Evolutionary conservation across 2,797 vertebrate genomes (phyloP).

Genomic region (Onychomys leucogaster): DNA sequence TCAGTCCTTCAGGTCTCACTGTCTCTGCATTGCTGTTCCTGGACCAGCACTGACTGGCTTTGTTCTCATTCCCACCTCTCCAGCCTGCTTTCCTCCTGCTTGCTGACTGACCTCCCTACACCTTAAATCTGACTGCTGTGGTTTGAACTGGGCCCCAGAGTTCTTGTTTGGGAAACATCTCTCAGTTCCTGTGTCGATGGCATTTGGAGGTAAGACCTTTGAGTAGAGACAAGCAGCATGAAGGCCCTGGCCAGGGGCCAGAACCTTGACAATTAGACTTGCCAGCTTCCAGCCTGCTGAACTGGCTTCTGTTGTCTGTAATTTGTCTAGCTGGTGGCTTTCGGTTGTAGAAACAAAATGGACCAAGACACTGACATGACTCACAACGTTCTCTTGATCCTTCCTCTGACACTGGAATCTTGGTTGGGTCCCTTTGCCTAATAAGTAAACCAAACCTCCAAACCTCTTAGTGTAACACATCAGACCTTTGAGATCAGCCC

Average conservation of each 20-base stretch:
- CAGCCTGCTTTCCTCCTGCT: not conserved
- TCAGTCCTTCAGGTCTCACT: not conserved
- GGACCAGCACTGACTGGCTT: not conserved
- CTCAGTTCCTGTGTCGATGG: not conserved
- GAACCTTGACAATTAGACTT: not conserved
- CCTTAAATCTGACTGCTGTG: not conserved
- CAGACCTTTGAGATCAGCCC: not conserved
- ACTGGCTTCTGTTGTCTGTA: not conserved
- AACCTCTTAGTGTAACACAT: not conserved
- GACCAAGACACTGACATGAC: not conserved
- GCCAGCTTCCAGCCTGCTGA: not conserved
- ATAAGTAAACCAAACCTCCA: not conserved
- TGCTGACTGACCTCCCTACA: not conserved
- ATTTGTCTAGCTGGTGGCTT: not conserved
- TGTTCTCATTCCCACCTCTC: not conserved
- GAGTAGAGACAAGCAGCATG: not conserved
- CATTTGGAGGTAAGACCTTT: not conserved
- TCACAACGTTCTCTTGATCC: not conserved
- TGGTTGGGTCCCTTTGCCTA: not conserved
- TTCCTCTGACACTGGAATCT: not conserved
- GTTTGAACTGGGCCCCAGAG: not conserved
- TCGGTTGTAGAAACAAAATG: not conserved
- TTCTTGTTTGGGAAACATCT: not conserved
- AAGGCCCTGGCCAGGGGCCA: not conserved
- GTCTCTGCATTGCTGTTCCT: not conserved